phyloP scores from a whole-genome alignment of 1,140 invertebrate genomes.

The Pomacea maculata region DNA sequence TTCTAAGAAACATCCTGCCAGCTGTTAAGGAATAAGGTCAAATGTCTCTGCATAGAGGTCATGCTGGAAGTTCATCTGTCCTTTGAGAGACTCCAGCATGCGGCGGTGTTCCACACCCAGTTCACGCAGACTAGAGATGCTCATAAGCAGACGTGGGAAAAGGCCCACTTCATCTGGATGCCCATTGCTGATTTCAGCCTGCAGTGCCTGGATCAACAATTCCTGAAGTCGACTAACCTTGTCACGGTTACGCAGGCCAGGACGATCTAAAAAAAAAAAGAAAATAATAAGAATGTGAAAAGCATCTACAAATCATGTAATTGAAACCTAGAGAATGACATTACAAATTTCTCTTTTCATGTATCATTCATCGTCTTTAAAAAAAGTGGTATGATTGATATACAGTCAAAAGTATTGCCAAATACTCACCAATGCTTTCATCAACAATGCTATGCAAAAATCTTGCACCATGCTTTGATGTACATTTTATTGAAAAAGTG shows the following conservation, averaged over 20 bases:
- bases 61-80: conserved; percentile 59
- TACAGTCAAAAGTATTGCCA: too few species aligned
- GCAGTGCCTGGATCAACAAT: conserved; percentile 59
- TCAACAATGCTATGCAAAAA: too few species aligned
- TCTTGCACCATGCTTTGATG: too few species aligned
- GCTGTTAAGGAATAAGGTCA: conserved; percentile 46
- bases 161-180: conserved; percentile 59
- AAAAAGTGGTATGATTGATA: too few species aligned
- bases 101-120: conserved; percentile 61
- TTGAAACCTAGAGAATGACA: too few species aligned
- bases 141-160: conserved; percentile 63
- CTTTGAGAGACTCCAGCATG: conserved; percentile 59
- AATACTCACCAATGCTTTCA: too few species aligned
- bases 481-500: too few species aligned
- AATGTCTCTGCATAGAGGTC: conserved; percentile 63
- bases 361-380: too few species aligned
- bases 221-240: conserved; percentile 62
- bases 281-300: background rate
- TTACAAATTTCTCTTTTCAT: too few species aligned
- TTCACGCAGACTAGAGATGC: conserved; percentile 62
- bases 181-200: conserved; percentile 50
- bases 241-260: conserved; percentile 59
- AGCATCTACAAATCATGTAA: background rate
- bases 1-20: too few species aligned
- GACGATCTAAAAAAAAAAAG: conserved; percentile 51